Evolutionary conservation across 2,888 invertebrate genomes (phyloP).

Genomic region (Megalurothrips usitatus): DNA sequence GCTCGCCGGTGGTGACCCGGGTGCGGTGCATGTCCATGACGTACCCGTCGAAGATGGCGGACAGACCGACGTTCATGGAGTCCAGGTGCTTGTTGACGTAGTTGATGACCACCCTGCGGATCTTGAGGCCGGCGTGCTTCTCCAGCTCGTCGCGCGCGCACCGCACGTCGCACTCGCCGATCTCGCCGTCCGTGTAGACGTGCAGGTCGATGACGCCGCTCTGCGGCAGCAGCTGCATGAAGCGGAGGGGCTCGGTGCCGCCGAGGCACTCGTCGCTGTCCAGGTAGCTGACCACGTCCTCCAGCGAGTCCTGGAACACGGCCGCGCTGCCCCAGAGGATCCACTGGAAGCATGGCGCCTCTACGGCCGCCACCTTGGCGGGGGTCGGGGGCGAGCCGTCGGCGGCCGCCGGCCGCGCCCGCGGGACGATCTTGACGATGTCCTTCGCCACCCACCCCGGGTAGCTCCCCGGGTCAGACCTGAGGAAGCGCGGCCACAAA

Average conservation of each 20-base stretch:
- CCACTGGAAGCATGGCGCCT: neutral
- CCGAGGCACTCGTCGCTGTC: neutral
- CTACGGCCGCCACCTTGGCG: no score
- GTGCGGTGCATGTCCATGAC: slow-evolving; percentile 4
- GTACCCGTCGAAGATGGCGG: slow-evolving; percentile 6
- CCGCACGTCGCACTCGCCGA: neutral
- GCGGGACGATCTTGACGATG: neutral
- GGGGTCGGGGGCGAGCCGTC: no score
- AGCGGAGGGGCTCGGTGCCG: neutral
- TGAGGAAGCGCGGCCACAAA: no score
- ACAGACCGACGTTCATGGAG: neutral
- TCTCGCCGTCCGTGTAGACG: slow-evolving; percentile 17
- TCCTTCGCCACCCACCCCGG: neutral
- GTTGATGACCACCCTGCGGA: neutral
- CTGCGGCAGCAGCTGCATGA: neutral
- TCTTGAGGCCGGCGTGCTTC: neutral
- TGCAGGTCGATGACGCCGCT: neutral
- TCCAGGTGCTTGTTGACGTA: slow-evolving; percentile 12
- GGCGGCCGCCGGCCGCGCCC: neutral
- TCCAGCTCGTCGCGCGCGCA: neutral
- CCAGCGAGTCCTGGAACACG: neutral
- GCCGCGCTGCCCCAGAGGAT: neutral
- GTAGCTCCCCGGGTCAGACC: no score
- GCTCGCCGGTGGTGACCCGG: neutral
- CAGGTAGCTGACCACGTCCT: neutral